Evolutionary conservation across 2,113 vertebrate species (phyloP), one percentile per base, ranked within the genome.

Genomic region (Ammodramus savannarum): DNA sequence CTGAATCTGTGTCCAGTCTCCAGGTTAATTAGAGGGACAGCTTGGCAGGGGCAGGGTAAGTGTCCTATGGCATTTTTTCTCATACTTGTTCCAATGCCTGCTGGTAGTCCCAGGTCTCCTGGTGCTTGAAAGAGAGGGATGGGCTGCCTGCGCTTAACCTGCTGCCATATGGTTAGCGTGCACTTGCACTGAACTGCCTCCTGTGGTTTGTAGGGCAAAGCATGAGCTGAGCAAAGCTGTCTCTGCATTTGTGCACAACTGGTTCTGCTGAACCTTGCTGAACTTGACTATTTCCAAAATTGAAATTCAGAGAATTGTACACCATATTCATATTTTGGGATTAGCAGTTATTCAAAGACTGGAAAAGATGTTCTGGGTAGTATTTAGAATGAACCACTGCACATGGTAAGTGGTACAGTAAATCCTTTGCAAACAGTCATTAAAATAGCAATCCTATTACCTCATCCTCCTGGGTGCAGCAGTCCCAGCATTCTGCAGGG

Each of bases 361-460:
- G 20, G 9, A 71, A 83, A 85, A 31, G 61, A 72, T 71, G 31
- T 88, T 26, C 46, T 65, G 54, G 15, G 5, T 61, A 65, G 31
- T 67, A 84, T 88, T 85, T 80, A 84, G n/a, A 63, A 82, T 51
- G 43, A 92, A 67, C 8, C 11, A 55, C 38, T 63, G 57, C 1
- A 4, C 65, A 71, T 78, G 13, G 41, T 46, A 90, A 89, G 88
- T 0, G 11, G 77, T 43, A 89, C 71, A 91, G 86, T 84, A 92
- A 95, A 97, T 91, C 83, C 84, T 87, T 87, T 80, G 58, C 26
- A 94, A 94, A 76, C 46, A 84, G 39, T 71, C 51, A 69, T 59
- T 87, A 90, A 84, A 92, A 82, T n/a, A 73, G 39, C 32, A 72
- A 8, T 69, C 17, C 4, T 48, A 27, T 62, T 73, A 79, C 59